A percentile compares a stretch with the other conserved stretches of the same genome.
These are phyloP conservation scores for Lithodes maja DNA, from an alignment of 2,888 invertebrate species.

Conservation along the genomic window DNA sequence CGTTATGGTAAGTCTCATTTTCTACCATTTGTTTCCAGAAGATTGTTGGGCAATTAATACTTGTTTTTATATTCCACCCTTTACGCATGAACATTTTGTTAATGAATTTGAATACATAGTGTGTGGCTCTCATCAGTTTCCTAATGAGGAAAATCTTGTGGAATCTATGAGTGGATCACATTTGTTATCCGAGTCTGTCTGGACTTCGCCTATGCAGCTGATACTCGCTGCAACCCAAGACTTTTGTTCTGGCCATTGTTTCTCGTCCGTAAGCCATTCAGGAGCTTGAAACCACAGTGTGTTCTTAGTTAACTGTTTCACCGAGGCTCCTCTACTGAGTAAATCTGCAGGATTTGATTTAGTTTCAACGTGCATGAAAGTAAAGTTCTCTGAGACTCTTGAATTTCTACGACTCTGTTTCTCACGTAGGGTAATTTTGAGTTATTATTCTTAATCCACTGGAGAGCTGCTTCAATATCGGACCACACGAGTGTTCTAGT, in stretches of 20 bases:
- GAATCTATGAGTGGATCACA: not conserved
- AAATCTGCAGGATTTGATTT: too few relatives aligned
- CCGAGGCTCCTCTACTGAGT: not conserved
- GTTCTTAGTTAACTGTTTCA: not conserved
- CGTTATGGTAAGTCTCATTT: not conserved
- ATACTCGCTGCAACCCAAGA: not conserved
- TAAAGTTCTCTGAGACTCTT: too few relatives aligned
- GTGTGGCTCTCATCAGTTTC: not conserved
- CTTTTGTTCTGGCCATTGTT: constrained; percentile 12
- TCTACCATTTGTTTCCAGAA: not conserved
- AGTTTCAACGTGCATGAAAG: too few relatives aligned
- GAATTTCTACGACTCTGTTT: too few relatives aligned
- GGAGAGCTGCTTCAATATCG: too few relatives aligned
- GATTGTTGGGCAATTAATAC: not conserved
- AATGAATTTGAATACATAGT: constrained; percentile 3
- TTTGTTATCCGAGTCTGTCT: not conserved
- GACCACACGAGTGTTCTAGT: too few relatives aligned
- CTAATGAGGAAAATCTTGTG: not conserved
- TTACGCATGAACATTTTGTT: not conserved
- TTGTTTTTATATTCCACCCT: not conserved
- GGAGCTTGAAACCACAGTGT: not conserved
- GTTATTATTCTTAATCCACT: too few relatives aligned
- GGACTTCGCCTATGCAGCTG: not conserved
- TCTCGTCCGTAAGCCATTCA: not conserved
- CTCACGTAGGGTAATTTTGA: too few relatives aligned